Percentiles rank a stretch among this genome's conserved stretches.
phyloP scores from a whole-genome alignment of 2,797 vertebrate species.

The Pygocentrus nattereri region DNA sequence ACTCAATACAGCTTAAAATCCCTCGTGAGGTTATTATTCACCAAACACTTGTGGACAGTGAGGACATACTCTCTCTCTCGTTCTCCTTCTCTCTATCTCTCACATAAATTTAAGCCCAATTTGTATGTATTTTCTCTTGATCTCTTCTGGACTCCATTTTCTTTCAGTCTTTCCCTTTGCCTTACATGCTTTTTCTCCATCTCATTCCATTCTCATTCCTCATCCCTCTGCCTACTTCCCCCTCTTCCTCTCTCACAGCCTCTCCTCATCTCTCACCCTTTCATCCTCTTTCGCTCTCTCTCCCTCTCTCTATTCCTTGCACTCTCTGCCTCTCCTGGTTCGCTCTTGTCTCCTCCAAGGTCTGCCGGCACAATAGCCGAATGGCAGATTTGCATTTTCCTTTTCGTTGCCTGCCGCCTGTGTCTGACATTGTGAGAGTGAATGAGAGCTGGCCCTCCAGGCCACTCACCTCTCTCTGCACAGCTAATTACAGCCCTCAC shows the following conservation, averaged over 20 bases:
- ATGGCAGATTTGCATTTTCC: slow-evolving; percentile 58
- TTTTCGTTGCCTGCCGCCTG: slow-evolving; percentile 37
- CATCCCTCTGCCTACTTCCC: slow-evolving; percentile 10
- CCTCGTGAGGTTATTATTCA: slow-evolving; percentile 41
- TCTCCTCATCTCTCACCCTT: slow-evolving; percentile 33
- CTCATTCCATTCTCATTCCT: background rate
- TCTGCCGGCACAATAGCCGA: slow-evolving; percentile 60
- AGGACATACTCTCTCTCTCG: slow-evolving; percentile 17
- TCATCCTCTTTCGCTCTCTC: slow-evolving; percentile 33
- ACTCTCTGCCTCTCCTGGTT: slow-evolving; percentile 39
- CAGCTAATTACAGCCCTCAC: slow-evolving; percentile 63
- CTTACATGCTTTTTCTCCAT: background rate
- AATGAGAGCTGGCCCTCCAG: slow-evolving; percentile 52
- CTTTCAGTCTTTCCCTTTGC: slow-evolving; percentile 9
- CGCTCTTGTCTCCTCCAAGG: slow-evolving; percentile 60
- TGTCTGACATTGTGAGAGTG: slow-evolving; percentile 54
- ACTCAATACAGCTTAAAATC: slow-evolving; percentile 26
- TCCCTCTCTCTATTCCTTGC: slow-evolving; percentile 34
- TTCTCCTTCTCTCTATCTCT: background rate
- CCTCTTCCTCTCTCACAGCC: background rate
- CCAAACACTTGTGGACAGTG: slow-evolving; percentile 32
- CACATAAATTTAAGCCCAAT: background rate
- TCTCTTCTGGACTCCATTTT: background rate
- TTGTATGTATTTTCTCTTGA: slow-evolving; percentile 7
- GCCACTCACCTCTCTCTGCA: slow-evolving; percentile 58